Base-by-base conservation (phyloP, 2,888 invertebrate species). In the Pollenia labialis region DNA sequence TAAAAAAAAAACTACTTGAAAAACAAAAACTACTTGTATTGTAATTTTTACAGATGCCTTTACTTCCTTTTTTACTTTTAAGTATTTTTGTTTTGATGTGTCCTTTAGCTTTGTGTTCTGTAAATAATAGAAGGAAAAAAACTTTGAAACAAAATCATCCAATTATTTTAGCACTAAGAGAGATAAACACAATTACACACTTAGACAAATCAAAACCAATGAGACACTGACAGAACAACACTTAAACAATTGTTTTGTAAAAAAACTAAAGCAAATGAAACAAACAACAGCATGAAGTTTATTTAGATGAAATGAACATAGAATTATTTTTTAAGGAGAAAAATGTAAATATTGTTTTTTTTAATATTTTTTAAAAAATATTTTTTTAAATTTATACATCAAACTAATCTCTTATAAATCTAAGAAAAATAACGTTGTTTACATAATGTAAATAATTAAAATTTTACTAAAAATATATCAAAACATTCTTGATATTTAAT, bases 121-220 rank as follows among this genome's bases (percentile, higher is more conserved):
- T 60, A 74, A 68, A 18, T 74, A 64, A 84, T 48, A 48, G 66
- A 68, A 32, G 71, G 23, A 46, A 58, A 42, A 79, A 32, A 84
- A 60, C 77, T 64, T 74, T 60, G 54, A 71, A 68, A 52, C 54
- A 18, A 75, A 85, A 81, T 85, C 81, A 81, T 85, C 71, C 71
- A 76, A 81, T 81, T 85, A 76, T 50, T 16, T 40, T 40, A 69
- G 54, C 23, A 71, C 42, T 54, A 18, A 23, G 1, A 44, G 11
- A 58, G 0, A 16, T 23, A 54, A 64, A 52, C 50, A 64, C 58
- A 69, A 66, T 44, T 9, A 56, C 46, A 66, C 46, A 66, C 14
- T 50, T 23, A 46, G 58, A 58, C 58, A 69, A 60, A 80, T 50
- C 50, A 23, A 69, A 32, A 60, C 48, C 32, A 79, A 46, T 58